Percentiles rank a stretch among this genome's conserved stretches.
These are phyloP conservation scores for Phalacrocorax aristotelis DNA, from an alignment of 2,113 vertebrate genomes.

Conservation along the genomic window DNA sequence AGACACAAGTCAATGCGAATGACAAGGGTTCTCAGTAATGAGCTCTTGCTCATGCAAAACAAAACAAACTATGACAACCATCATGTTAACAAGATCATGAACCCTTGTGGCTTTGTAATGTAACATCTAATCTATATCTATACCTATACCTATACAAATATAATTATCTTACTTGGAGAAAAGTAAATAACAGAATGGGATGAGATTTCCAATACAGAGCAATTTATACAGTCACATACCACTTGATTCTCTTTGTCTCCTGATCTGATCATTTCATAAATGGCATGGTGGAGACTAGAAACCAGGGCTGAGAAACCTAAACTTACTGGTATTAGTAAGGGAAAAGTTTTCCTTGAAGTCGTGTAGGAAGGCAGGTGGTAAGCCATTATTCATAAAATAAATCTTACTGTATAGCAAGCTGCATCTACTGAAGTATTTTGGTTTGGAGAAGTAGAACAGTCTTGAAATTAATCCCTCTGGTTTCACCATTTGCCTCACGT, in stretches of 20 bases:
- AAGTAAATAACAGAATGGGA: constrained; percentile 32
- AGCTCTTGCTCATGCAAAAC: constrained; percentile 56
- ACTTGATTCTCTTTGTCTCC: background rate
- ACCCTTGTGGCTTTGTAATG: constrained; percentile 41
- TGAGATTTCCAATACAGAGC: background rate
- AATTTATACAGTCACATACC: background rate
- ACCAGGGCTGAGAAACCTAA: background rate
- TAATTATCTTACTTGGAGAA: constrained; percentile 33
- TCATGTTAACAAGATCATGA: constrained; percentile 60
- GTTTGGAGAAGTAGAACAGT: background rate
- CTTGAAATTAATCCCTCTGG: background rate
- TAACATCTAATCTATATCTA: constrained; percentile 49
- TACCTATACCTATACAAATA: constrained; percentile 40
- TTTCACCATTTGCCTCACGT: background rate
- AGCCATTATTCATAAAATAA: background rate
- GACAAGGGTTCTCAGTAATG: constrained; percentile 46
- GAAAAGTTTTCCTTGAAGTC: background rate
- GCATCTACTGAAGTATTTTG: background rate
- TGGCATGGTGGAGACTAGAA: background rate
- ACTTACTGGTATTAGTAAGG: background rate
- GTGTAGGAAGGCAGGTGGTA: background rate
- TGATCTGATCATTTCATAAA: background rate
- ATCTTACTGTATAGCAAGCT: background rate
- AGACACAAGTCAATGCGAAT: constrained; percentile 42
- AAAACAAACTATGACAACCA: constrained; percentile 58